Percentiles rank a stretch among this genome's conserved stretches.
Conservation (phyloP, 2,113 vertebrate genomes). For the Corydoras maculifer region DNA sequence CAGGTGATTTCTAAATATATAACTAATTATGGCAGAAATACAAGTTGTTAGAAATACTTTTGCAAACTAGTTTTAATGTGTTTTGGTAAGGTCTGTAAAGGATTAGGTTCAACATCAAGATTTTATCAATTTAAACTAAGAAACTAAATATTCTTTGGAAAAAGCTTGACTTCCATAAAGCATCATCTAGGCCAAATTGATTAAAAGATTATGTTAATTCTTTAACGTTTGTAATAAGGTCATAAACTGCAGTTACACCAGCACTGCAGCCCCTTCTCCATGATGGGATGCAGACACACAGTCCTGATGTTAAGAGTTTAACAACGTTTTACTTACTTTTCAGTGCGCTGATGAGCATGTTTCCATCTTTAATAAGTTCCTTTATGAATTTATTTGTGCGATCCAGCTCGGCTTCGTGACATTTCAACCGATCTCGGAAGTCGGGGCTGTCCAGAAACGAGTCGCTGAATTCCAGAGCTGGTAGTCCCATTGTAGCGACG, state of each 20-base stretch:
- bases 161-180: background rate
- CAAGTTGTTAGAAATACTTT: no score
- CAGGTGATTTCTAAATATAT: no score
- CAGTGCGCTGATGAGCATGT: slow-evolving; percentile 84
- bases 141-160: no score
- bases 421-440: slow-evolving; percentile 91
- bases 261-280: background rate
- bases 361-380: slow-evolving; percentile 93
- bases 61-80: no score
- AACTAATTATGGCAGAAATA: no score
- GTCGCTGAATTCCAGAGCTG: slow-evolving; percentile 94
- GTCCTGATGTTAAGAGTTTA: background rate
- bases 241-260: background rate
- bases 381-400: slow-evolving; percentile 97
- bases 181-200: background rate
- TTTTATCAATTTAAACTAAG: no score
- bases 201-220: background rate
- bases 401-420: slow-evolving; percentile 92
- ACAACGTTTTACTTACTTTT: slow-evolving; percentile 70
- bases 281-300: background rate
- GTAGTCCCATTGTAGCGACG: slow-evolving; percentile 53
- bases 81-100: no score
- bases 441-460: slow-evolving; percentile 95
- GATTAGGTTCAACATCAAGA: no score
- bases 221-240: background rate